These are phyloP conservation scores for Eucriotettix oculatus DNA, from an alignment of 2,888 invertebrate species.

Conservation along the genomic window DNA sequence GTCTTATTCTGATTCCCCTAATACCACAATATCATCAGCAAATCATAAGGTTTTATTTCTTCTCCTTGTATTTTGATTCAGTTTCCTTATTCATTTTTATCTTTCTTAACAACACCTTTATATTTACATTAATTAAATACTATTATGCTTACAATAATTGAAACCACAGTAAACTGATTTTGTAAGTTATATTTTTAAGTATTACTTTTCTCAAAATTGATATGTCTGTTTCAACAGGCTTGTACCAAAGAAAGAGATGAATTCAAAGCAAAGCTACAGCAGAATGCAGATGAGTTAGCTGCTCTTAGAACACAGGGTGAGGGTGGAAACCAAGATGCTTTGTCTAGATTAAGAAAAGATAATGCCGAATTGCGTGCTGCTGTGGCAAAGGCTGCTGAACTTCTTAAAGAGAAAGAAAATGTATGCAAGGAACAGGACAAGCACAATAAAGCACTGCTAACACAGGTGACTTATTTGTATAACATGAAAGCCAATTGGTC, in stretches of 20 bases:
- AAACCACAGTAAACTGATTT: too few species aligned
- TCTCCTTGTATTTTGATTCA: too few species aligned
- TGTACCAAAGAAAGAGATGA: not conserved
- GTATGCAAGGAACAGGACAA: slow-evolving; percentile 61
- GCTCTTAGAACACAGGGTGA: not conserved
- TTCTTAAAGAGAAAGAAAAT: slow-evolving; percentile 60
- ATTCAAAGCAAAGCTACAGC: not conserved
- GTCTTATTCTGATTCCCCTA: too few species aligned
- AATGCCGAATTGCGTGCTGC: slow-evolving; percentile 7
- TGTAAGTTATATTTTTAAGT: too few species aligned
- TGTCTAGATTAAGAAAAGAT: not conserved
- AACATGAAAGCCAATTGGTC: not conserved
- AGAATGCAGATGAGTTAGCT: not conserved
- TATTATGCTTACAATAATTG: too few species aligned
- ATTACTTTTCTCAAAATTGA: too few species aligned
- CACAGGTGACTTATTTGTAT: slow-evolving; percentile 7
- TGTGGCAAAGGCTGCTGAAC: slow-evolving; percentile 46
- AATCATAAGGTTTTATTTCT: too few species aligned
- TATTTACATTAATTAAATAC: too few species aligned
- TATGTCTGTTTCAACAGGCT: not conserved
- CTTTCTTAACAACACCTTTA: too few species aligned
- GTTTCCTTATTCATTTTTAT: too few species aligned
- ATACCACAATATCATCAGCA: too few species aligned
- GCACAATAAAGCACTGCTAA: slow-evolving; percentile 52
- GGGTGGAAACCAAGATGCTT: not conserved